phyloP scores from a whole-genome alignment of 2,888 invertebrate species.

The Lasioglossum pauxillum region DNA sequence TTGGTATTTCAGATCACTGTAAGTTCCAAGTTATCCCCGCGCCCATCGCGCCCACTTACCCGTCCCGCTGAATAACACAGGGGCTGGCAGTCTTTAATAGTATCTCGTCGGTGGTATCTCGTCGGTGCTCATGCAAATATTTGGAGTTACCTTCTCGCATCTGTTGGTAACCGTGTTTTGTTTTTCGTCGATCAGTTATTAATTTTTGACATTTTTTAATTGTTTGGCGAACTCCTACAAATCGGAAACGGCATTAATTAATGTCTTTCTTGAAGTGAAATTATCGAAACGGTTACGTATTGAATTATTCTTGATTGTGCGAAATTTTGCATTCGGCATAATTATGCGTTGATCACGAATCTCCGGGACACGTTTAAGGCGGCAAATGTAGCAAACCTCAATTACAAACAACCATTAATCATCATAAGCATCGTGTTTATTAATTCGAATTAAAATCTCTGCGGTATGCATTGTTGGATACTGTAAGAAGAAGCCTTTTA shows the following conservation, averaged over 20 bases:
- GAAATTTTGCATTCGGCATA: slow-evolving; percentile 24
- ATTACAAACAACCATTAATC: not conserved
- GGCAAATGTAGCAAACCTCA: slow-evolving; percentile 1
- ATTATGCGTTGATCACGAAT: slow-evolving; percentile 15
- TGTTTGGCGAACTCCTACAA: slow-evolving; percentile 39
- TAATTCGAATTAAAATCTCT: not conserved
- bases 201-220: slow-evolving; percentile 32
- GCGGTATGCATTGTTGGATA: not conserved
- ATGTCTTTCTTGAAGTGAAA: slow-evolving; percentile 16
- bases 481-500: not conserved
- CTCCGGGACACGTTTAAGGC: not conserved
- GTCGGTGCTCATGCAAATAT: not conserved
- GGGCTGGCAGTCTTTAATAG: no score
- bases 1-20: no score
- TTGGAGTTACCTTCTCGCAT: slow-evolving; percentile 1
- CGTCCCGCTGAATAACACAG: no score
- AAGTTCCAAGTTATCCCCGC: no score
- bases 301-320: slow-evolving; percentile 11
- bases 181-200: slow-evolving; percentile 35
- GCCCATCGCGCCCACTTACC: no score
- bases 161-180: slow-evolving; percentile 34
- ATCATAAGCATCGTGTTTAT: not conserved
- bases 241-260: slow-evolving; percentile 26
- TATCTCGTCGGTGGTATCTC: no score
- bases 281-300: slow-evolving; percentile 4